Conservation (phyloP, 2,888 invertebrate species). For the Drosophila prolongata region DNA sequence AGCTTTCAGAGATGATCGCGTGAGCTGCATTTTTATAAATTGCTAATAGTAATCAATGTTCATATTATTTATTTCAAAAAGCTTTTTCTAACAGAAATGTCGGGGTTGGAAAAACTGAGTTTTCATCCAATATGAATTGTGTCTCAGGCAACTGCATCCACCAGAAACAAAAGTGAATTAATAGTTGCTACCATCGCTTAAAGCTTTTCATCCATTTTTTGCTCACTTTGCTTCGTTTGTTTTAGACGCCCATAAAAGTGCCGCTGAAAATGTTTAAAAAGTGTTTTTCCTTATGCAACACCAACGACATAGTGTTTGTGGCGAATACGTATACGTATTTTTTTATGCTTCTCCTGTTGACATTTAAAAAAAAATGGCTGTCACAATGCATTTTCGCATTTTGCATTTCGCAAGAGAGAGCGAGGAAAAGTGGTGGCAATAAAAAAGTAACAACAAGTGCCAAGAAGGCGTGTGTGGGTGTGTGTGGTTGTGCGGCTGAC, state of each 20-base stretch:
- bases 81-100: too few relatives aligned
- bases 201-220: conserved; percentile 25
- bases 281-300: conserved; percentile 44
- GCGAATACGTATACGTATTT: conserved; percentile 27
- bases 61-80: too few relatives aligned
- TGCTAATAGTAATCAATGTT: neutral
- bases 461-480: conserved; percentile 5
- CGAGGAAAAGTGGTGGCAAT: conserved; percentile 28
- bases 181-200: conserved; percentile 18
- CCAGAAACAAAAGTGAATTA: conserved; percentile 20
- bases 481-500: conserved; percentile 43
- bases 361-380: conserved; percentile 51
- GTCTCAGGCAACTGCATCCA: neutral
- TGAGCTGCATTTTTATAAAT: neutral
- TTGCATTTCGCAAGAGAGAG: conserved; percentile 22
- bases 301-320: conserved; percentile 40
- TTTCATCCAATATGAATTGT: too few relatives aligned
- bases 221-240: conserved; percentile 14
- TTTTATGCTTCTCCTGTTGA: conserved; percentile 38
- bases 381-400: conserved; percentile 47
- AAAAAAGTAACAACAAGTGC: conserved; percentile 48
- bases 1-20: neutral
- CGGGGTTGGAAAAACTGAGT: too few relatives aligned
- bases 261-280: conserved; percentile 36
- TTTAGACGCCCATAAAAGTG: conserved; percentile 33